phyloP scores from a whole-genome alignment of 2,113 vertebrate genomes.

The Felis chaus region DNA sequence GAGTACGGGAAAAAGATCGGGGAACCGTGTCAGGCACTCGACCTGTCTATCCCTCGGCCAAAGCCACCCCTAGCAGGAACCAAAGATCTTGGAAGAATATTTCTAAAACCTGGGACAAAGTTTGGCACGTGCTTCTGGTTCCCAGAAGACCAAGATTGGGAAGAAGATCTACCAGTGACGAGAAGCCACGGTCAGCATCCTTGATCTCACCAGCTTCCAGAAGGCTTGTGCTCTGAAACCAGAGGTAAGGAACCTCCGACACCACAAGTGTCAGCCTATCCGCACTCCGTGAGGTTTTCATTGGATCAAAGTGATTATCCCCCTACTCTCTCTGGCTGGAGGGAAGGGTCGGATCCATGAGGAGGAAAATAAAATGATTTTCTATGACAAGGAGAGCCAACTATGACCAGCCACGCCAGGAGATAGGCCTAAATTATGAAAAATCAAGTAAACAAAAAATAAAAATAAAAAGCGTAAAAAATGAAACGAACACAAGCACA shows the following conservation, averaged over 20 bases:
- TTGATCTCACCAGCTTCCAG: no score
- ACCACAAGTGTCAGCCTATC: neutral
- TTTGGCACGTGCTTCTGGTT: neutral
- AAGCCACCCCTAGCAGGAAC: neutral
- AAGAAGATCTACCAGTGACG: neutral
- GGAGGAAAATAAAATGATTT: neutral
- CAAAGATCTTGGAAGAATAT: neutral
- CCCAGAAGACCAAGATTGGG: neutral
- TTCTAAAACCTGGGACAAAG: neutral
- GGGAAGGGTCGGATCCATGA: neutral
- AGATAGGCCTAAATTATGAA: neutral
- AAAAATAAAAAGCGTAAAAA: no score
- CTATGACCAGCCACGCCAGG: neutral
- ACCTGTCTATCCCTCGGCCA: neutral
- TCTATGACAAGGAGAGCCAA: no score
- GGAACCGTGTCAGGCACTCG: neutral
- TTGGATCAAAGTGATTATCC: no score
- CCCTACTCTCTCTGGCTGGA: no score
- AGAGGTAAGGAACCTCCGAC: no score
- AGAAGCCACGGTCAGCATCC: no score
- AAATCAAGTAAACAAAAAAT: neutral
- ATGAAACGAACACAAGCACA: neutral
- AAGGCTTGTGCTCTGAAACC: neutral
- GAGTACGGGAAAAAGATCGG: neutral
- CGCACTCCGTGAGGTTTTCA: neutral